Evolutionary conservation across 2,113 vertebrate species (phyloP).

Genomic region (Xiphorhynchus elegans): DNA sequence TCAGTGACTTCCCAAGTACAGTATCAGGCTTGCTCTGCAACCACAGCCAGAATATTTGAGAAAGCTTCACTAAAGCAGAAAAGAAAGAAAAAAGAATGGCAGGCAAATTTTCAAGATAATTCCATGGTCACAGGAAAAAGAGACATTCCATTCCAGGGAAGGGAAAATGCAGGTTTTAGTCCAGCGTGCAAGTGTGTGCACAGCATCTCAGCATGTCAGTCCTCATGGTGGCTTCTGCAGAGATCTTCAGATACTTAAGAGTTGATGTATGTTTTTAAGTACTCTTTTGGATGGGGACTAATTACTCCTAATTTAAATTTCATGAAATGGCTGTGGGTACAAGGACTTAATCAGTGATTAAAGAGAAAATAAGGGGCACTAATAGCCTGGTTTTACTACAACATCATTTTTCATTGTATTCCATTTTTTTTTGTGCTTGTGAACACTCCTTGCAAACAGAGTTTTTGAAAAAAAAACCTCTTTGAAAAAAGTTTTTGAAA

Average conservation of each 20-base stretch:
- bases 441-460: not conserved
- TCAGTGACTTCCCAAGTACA: not conserved
- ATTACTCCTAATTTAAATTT: not conserved
- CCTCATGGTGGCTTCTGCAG: not conserved
- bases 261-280: not conserved
- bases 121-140: not conserved
- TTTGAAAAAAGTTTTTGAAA: not conserved
- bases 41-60: not conserved
- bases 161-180: not conserved
- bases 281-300: not conserved
- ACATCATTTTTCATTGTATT: not conserved
- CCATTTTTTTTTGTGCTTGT: not conserved
- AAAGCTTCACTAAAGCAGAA: not conserved
- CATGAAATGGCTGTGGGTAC: not conserved
- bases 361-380: not conserved
- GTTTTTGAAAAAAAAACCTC: not conserved
- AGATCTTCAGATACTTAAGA: not conserved
- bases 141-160: rapidly evolving
- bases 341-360: not conserved
- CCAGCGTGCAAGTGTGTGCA: not conserved
- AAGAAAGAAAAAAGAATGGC: not conserved
- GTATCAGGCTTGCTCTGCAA: not conserved
- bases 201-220: not conserved
- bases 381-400: not conserved
- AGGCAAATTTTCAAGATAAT: not conserved